Conservation (phyloP, 2,888 invertebrate genomes). For the Lasioglossum oenotherae region DNA sequence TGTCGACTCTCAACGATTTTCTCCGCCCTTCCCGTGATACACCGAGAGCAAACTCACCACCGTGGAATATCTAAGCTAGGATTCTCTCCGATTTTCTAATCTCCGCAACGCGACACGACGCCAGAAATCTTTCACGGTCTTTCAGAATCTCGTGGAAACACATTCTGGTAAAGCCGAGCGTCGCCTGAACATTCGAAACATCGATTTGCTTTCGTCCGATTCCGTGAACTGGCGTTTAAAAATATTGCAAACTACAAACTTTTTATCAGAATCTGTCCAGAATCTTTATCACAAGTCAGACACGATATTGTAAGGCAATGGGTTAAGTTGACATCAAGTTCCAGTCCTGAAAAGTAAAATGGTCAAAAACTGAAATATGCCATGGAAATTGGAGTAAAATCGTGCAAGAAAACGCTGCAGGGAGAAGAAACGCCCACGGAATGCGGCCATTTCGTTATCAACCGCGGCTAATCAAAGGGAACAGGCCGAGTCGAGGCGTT, state of each 20-base stretch:
- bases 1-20: slow-evolving; percentile 73
- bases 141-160: neutral
- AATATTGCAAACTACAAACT: neutral
- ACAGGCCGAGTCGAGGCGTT: neutral
- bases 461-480: neutral
- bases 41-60: slow-evolving; percentile 39
- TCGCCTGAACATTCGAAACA: neutral
- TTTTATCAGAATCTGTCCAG: no score
- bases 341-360: no score
- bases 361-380: no score
- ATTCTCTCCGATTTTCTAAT: slow-evolving; percentile 23
- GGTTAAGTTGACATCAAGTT: no score
- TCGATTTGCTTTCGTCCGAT: neutral
- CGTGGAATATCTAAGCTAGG: slow-evolving; percentile 39
- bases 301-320: no score
- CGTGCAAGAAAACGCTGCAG: neutral
- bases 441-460: neutral
- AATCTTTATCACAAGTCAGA: no score
- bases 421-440: neutral
- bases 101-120: neutral
- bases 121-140: neutral
- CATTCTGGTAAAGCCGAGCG: neutral
- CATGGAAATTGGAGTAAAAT: neutral
- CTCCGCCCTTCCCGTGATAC: slow-evolving; percentile 33
- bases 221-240: neutral